A percentile compares a stretch with the other conserved stretches of the same genome.
These are phyloP conservation scores for Agrotis segetum DNA, from an alignment of 2,888 invertebrate species.

Conservation along the genomic window DNA sequence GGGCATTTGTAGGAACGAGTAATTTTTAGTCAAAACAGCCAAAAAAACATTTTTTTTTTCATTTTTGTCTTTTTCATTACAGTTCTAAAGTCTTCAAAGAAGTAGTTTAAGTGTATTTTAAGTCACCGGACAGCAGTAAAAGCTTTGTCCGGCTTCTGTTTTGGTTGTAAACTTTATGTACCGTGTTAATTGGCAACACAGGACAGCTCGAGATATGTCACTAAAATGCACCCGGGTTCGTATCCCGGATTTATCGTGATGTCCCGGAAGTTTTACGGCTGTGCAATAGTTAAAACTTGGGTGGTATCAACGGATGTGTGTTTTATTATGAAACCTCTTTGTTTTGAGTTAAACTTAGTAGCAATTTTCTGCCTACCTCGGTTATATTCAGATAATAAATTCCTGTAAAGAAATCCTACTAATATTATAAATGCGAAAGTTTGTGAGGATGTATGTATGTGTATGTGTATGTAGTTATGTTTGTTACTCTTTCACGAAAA, in stretches of 20 bases:
- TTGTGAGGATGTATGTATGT: too few species aligned
- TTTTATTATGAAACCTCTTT: neutral
- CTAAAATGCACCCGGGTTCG: conserved; percentile 37
- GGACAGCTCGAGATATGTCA: conserved; percentile 27
- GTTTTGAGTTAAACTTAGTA: neutral
- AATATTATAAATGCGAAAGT: too few species aligned
- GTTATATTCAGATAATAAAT: too few species aligned
- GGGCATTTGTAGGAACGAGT: too few species aligned
- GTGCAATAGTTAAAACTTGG: neutral
- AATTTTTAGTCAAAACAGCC: too few species aligned
- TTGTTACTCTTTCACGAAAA: too few species aligned
- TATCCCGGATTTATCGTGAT: conserved; percentile 32
- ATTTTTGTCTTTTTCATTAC: too few species aligned
- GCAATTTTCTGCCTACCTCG: too few species aligned
- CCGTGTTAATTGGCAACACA: conserved; percentile 34
- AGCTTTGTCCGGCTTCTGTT: conserved; percentile 14
- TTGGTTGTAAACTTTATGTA: conserved; percentile 46
- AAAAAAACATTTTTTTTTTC: too few species aligned
- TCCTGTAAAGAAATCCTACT: too few species aligned
- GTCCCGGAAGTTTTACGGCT: conserved; percentile 17
- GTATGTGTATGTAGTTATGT: too few species aligned
- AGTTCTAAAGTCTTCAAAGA: too few species aligned
- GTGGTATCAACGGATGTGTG: neutral
- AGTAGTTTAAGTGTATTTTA: neutral
- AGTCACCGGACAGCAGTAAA: neutral